phyloP scores from a whole-genome alignment of 1,140 invertebrate species.

The Drosophila pachea region DNA sequence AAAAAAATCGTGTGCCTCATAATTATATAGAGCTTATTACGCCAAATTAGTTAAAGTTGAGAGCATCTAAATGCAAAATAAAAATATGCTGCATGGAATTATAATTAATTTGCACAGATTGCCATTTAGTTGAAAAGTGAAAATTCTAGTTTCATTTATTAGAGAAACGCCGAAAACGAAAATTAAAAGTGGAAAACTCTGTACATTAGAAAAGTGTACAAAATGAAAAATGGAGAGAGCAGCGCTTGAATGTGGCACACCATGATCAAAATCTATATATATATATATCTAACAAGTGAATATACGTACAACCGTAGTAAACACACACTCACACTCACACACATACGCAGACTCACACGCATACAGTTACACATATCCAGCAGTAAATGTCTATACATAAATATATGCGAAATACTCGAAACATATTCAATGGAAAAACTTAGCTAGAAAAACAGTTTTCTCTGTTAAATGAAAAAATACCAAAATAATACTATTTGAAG shows the following conservation, averaged over 20 bases:
- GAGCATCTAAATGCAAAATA: constrained; percentile 30
- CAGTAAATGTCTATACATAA: constrained; percentile 47
- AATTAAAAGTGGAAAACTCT: constrained; percentile 22
- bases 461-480: constrained; percentile 15
- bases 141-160: constrained; percentile 43
- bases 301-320: not conserved
- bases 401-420: constrained; percentile 26
- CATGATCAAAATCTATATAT: constrained; percentile 16
- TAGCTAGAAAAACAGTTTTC: constrained; percentile 45
- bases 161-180: constrained; percentile 11
- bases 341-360: constrained; percentile 3
- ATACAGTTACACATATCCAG: constrained; percentile 47
- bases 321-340: constrained; percentile 26
- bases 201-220: constrained; percentile 36
- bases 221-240: constrained; percentile 17
- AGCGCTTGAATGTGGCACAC: constrained; percentile 22
- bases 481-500: constrained; percentile 28
- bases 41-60: constrained; percentile 52
- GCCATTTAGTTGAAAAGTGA: constrained; percentile 50
- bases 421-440: constrained; percentile 26
- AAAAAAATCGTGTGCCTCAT: constrained; percentile 55
- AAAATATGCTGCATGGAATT: constrained; percentile 39
- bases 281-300: not conserved
- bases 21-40: constrained; percentile 58
- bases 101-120: constrained; percentile 53